Base-by-base conservation (phyloP, 1,140 invertebrate genomes). In the Cydia amplana region DNA sequence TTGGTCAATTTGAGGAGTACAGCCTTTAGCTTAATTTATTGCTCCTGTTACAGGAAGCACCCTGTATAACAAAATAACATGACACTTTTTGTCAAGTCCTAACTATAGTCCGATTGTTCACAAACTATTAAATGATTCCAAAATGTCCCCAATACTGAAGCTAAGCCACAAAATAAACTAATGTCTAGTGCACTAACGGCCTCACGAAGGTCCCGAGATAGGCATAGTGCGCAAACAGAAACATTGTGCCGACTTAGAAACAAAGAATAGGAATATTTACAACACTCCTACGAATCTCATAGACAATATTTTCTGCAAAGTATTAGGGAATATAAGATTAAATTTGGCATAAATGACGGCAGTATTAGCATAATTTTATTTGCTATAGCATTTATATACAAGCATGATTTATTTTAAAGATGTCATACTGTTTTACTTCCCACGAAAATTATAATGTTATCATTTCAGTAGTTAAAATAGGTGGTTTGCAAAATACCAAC, bases 181-280 rank as follows among this genome's bases (percentile, higher is more conserved):
- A 20, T 60, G 6, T 60, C 64, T 65, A 36, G 28, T 65, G 28
- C 1, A 65, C 28, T 28, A 65, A 28, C 64, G 16, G 64, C 25
- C 64, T 65, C 23, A 60, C 55, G 18, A 36, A 36, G 28, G 23
- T 20, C 25, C n/a, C 16, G 64, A 65, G 64, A 65, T 65, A 65
- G 64, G 64, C 64, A 65, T 65, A 65, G 25, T 32, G 64, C n/a
- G 23, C 64, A 65, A 65, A 36, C 64, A 65, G 64, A 65, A 32
- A 65, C 64, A 65, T 65, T 36, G 64, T 36, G 25, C 64, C 14
- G 23, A 36, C 64, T 65, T 65, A 65, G 64, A 65, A 65, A 65
- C 64, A 65, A 65, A 65, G 64, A 65, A 36, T 36, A 32, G 36
- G 16, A 36, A 65, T 65, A 65, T 32, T 32, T 7, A 7, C 14